Evolutionary conservation across 2,113 vertebrate genomes (phyloP), one percentile per base, ranked within the genome.

Genomic region (Trinectes maculatus): DNA sequence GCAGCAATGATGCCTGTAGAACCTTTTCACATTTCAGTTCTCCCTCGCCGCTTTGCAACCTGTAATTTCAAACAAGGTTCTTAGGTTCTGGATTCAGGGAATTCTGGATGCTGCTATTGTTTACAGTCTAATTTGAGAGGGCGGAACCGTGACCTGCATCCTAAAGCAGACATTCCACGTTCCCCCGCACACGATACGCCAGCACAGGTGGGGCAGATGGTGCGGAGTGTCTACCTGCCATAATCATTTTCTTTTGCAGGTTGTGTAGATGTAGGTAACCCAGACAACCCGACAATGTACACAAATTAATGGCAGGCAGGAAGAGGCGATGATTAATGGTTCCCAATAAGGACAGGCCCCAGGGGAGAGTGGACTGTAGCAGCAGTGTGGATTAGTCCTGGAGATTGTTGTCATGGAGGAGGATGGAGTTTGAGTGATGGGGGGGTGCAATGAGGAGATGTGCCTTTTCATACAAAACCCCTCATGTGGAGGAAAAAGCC

Each of bases 321-420:
- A 69, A 79, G 48, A 37, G 22, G 56, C 18, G 64, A 71, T 90
- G 87, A 90, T 92, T 84, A 92, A 89, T 90, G 84, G 42, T 67
- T 77, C 78, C 72, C 74, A 74, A 86, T 86, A 86, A 84, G 82
- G 83, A 87, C 73, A 42, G 40, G 29, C 57, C 80, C 74, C 84
- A n/a, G 67, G 76, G 82, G 79, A 69, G 28, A 71, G 56, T 44
- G 70, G 42, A 59, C 59, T 46, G 60, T 44, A 71, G 70, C 44
- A 53, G 62, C 43, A 40, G 33, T 2, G 70, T 54, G 67, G 66
- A 51, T 43, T 73, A 84, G 74, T 81, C 77, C 69, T 33, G 49
- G 56, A 48, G 66, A 74, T 82, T 51, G 74, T 73, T 42, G 51
- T 26, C 15, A 16, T 16, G 24, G 48, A 28, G 37, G 22, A 57